A percentile compares a stretch with the other conserved stretches of the same genome.
Evolutionary conservation across 2,113 vertebrate genomes (phyloP).

Genomic region (Poeciliopsis retropinna): DNA sequence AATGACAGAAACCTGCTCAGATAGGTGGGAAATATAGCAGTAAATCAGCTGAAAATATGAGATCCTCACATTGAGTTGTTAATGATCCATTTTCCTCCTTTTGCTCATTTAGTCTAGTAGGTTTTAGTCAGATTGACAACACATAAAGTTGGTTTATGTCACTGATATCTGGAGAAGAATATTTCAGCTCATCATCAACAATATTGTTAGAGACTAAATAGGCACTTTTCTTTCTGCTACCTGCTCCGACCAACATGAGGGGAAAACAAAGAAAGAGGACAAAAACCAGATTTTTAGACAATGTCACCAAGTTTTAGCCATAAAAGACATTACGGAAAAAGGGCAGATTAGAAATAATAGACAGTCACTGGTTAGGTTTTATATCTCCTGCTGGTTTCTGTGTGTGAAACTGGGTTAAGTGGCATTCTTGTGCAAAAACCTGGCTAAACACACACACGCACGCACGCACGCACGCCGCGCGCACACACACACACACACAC

Average conservation of each 20-base stretch:
- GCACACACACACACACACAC: too few relatives aligned
- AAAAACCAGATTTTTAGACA: too few relatives aligned
- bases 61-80: background rate
- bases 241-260: background rate
- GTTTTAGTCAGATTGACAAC: background rate
- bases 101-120: background rate
- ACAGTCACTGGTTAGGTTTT: background rate
- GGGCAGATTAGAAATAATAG: background rate
- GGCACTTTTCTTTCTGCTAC: background rate
- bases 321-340: constrained; percentile 9
- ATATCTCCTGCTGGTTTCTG: background rate
- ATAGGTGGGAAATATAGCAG: background rate
- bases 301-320: too few relatives aligned
- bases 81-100: background rate
- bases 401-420: constrained; percentile 20
- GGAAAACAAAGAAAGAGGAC: background rate
- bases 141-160: background rate
- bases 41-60: constrained; percentile 5
- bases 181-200: constrained; percentile 9
- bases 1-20: constrained; percentile 4
- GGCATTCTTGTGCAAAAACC: background rate
- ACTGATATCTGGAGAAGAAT: background rate
- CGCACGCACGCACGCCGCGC: too few relatives aligned
- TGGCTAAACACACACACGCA: background rate
- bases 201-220: background rate